These are phyloP conservation scores for Polylopha cassiicola DNA, from an alignment of 2,888 invertebrate genomes.

Conservation along the genomic window DNA sequence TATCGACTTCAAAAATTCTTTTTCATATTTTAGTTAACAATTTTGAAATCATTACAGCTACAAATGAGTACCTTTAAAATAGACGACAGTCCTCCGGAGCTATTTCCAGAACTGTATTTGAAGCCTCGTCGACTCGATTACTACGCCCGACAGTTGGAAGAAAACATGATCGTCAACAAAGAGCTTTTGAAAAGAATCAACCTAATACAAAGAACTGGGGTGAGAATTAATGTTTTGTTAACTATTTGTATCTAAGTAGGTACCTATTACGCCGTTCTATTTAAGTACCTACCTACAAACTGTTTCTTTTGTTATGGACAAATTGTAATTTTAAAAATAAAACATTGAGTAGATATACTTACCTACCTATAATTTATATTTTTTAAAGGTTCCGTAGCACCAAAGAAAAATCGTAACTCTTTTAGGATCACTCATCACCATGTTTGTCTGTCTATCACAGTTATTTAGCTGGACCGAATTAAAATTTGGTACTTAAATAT, in stretches of 20 bases:
- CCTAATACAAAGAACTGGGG: slow-evolving; percentile 76
- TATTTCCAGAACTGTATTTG: slow-evolving; percentile 72
- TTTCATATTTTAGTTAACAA: not conserved
- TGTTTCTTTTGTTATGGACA: no score
- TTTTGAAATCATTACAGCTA: slow-evolving; percentile 37
- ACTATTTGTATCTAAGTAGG: not conserved
- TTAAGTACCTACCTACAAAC: no score
- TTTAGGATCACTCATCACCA: no score
- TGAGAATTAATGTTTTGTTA: slow-evolving; percentile 34
- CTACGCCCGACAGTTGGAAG: slow-evolving; percentile 59
- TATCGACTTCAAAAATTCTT: not conserved
- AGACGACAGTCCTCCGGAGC: slow-evolving; percentile 73
- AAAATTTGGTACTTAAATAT: no score
- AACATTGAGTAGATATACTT: no score
- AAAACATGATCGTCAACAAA: slow-evolving; percentile 75
- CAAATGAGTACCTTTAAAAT: slow-evolving; percentile 56
- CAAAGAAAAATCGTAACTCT: no score
- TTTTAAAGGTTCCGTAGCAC: no score
- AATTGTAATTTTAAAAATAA: no score
- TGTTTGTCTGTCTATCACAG: no score
- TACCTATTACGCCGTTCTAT: no score
- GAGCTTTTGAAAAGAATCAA: slow-evolving; percentile 78
- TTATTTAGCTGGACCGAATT: no score
- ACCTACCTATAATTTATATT: no score
- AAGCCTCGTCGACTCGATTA: slow-evolving; percentile 71